Evolutionary conservation across 1,140 invertebrate genomes (phyloP).

Genomic region (Pseudomyrmex cubaensis): DNA sequence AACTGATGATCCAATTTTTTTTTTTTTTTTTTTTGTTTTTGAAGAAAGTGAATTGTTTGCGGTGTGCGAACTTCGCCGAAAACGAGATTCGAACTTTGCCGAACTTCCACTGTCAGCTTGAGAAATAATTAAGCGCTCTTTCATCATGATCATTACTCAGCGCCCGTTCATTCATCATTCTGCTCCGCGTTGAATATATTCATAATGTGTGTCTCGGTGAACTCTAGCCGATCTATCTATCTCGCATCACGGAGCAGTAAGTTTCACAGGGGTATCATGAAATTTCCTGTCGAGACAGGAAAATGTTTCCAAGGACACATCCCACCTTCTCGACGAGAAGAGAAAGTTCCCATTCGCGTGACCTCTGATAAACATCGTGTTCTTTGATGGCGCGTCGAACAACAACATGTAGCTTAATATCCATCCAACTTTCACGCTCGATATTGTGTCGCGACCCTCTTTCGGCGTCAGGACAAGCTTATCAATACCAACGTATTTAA

Average conservation of each 20-base stretch:
- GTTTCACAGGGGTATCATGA: not conserved
- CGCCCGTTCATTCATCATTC: conserved; percentile 40
- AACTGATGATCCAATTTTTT: not conserved
- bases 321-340: not conserved
- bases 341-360: not conserved
- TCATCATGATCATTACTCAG: conserved; percentile 38
- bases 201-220: not conserved
- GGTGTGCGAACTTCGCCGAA: not conserved
- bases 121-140: conserved; percentile 43
- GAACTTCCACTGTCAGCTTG: not conserved
- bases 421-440: not conserved
- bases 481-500: conserved; percentile 61
- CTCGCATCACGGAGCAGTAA: not conserved
- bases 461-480: not conserved
- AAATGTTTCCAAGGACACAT: conserved; percentile 19
- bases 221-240: not conserved
- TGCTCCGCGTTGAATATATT: conserved; percentile 11
- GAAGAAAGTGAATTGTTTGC: conserved; percentile 12
- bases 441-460: conserved; percentile 25
- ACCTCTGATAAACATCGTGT: conserved; percentile 6
- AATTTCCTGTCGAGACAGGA: conserved; percentile 9
- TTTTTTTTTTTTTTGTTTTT: not conserved
- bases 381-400: not conserved
- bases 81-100: not conserved
- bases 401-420: not conserved